Base-by-base conservation (phyloP, 2,797 vertebrate species). In the Sylvilagus floridanus region DNA sequence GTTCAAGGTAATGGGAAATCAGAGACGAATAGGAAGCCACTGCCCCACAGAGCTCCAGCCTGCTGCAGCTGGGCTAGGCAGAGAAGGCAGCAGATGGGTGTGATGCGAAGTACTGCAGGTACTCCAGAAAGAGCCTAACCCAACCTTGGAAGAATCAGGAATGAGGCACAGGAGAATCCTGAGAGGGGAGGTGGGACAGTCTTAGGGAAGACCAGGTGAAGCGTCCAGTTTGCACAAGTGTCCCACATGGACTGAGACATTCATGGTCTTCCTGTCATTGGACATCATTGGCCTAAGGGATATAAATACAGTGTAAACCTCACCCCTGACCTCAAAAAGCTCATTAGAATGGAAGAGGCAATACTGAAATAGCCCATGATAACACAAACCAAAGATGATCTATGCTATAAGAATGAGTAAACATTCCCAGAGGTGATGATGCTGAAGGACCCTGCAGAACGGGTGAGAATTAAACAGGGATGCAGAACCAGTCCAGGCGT, bases 101-200 rank as follows among this genome's bases (percentile, higher is more conserved):
- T 9, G 32, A 30, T 6, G 37, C 17, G 37, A 91, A 88, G 28
- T 35, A 75, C 52, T 6, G 0, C 82, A 79, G 84, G 30, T 21
- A 52, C 78, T 68, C 91, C 52, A 73, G 63, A 14, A 92, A 57
- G 42, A 85, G 52, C n/a, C 82, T 93, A 35, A 68, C 85, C 37
- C 7, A 50, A 22, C 32, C 32, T 24, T 9, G 35, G 21, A 10
- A 24, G 17, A 75, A 71, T 47, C 16, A 91, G 92, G 75, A 82
- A 71, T 47, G 32, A 82, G 50, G 42, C 32, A 12, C 26, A 62
- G 63, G 35, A 42, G 35, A 85, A 77, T 66, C n/a, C 24, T 78
- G 16, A 93, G 69, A 84, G 16, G 11, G 52, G 47, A 77, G 77
- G 66, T 84, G 57, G 32, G 66, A 28, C 62, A 60, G 86, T 77